These are phyloP conservation scores for Marmota monax DNA, from an alignment of 2,113 vertebrate species.

Conservation along the genomic window DNA sequence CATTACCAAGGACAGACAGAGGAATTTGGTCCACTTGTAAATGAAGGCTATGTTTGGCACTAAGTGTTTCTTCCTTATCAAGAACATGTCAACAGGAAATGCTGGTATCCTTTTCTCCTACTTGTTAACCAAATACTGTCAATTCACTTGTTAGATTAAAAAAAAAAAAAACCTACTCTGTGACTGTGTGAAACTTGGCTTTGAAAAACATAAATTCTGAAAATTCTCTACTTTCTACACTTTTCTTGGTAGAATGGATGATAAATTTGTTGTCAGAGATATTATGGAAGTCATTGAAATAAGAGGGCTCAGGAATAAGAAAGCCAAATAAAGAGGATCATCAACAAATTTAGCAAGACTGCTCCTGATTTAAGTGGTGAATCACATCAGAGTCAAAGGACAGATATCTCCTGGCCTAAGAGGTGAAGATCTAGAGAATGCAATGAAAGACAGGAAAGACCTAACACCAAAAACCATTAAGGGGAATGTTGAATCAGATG, in stretches of 20 bases:
- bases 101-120: background rate
- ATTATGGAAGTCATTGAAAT: background rate
- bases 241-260: background rate
- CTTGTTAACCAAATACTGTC: slow-evolving; percentile 5
- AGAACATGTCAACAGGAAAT: background rate
- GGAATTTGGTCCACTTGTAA: background rate
- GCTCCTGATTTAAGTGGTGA: background rate
- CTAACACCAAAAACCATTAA: background rate
- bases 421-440: background rate
- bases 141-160: background rate
- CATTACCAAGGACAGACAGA: background rate
- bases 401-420: background rate
- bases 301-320: background rate
- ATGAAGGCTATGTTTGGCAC: background rate
- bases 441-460: background rate
- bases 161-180: background rate
- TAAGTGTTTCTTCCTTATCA: background rate
- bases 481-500: background rate
- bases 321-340: background rate
- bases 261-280: background rate
- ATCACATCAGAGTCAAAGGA: background rate
- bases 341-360: background rate
- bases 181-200: background rate
- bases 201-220: slow-evolving; percentile 21
- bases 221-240: background rate